A percentile compares a stretch with the other conserved stretches of the same genome.
phyloP scores from a whole-genome alignment of 2,888 invertebrate genomes.

The Aquatica leii region DNA sequence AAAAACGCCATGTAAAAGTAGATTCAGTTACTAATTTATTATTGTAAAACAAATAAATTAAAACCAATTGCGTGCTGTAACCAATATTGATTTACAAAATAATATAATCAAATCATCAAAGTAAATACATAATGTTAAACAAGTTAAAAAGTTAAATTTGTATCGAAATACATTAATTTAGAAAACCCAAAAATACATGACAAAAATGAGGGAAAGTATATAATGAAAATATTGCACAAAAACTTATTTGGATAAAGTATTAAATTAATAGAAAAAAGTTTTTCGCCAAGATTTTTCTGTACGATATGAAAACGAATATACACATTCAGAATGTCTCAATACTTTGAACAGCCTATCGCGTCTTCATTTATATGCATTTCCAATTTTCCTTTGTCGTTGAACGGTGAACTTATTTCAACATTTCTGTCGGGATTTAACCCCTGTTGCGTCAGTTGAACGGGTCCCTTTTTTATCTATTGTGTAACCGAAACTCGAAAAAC shows the following conservation, averaged over 20 bases:
- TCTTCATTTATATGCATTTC: conserved; percentile 44
- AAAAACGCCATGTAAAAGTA: no score
- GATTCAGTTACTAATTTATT: no score
- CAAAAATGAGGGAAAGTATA: neutral
- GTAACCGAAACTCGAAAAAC: conserved; percentile 18
- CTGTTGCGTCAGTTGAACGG: conserved; percentile 28
- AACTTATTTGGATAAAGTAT: neutral
- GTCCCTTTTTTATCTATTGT: conserved; percentile 14
- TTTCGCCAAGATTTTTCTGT: conserved; percentile 6
- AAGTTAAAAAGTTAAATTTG: no score
- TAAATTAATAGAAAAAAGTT: conserved; percentile 10
- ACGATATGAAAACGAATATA: conserved; percentile 14
- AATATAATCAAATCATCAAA: no score
- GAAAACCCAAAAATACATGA: no score
- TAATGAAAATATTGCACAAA: conserved; percentile 9
- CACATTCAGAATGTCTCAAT: conserved; percentile 26
- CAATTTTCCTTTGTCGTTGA: conserved; percentile 40
- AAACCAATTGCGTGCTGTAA: no score
- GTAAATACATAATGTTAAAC: no score
- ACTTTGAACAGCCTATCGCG: conserved; percentile 29
- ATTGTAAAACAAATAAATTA: no score
- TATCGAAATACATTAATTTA: no score
- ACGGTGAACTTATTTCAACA: conserved; percentile 34
- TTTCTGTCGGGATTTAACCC: conserved; percentile 34
- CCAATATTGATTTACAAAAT: no score